Conservation (phyloP, 2,888 invertebrate species). For the Ischnura elegans region DNA sequence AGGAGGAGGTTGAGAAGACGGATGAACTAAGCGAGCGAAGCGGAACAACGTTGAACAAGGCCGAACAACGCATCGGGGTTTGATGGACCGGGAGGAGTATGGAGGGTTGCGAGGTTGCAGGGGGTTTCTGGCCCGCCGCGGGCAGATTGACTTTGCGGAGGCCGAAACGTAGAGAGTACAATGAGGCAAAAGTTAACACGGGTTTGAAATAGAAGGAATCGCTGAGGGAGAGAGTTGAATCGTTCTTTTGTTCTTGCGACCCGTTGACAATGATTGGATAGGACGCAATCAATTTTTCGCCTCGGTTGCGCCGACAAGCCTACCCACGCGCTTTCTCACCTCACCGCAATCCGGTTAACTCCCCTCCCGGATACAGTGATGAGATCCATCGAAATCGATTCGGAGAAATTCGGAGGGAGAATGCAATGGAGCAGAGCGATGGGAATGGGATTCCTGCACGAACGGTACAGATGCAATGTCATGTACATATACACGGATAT, state of each 20-base stretch:
- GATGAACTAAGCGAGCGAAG: background rate
- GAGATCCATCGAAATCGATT: background rate
- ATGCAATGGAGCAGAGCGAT: background rate
- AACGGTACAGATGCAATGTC: background rate
- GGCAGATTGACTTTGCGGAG: conserved; percentile 4
- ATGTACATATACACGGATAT: too few relatives aligned
- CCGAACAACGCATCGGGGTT: background rate
- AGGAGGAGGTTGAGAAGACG: too few relatives aligned
- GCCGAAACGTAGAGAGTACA: background rate
- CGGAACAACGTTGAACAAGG: background rate
- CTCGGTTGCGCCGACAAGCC: background rate
- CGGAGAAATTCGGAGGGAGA: background rate
- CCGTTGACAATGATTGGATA: conserved; percentile 12
- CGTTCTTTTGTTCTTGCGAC: conserved; percentile 25
- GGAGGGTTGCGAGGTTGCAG: background rate
- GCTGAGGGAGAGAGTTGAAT: background rate
- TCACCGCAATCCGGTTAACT: background rate
- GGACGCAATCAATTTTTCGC: conserved; percentile 2
- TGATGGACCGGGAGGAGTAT: background rate
- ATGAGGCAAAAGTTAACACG: conserved; percentile 5
- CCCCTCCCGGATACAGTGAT: background rate
- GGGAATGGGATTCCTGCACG: background rate
- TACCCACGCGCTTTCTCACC: background rate
- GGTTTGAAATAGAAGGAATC: background rate
- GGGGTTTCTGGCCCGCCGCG: background rate